Conservation (phyloP, 1,140 invertebrate species). For the Dreissena rostriformis region DNA sequence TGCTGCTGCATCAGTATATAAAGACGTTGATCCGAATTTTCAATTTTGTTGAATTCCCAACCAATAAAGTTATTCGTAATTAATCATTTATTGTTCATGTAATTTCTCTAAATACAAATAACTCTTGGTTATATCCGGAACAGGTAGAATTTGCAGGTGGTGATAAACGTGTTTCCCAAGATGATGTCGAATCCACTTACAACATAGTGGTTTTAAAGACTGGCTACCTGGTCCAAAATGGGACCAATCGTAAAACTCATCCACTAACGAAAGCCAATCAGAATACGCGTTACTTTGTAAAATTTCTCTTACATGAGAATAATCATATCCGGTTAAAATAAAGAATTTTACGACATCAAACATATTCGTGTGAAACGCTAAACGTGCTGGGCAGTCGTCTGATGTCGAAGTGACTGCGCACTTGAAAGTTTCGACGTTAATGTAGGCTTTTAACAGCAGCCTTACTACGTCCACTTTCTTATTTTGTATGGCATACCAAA, state of each 20-base stretch:
- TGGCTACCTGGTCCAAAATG: slow-evolving; percentile 56
- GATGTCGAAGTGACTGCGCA: neutral
- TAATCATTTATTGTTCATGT: slow-evolving; percentile 56
- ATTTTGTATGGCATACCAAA: slow-evolving; percentile 73
- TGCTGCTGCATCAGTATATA: no score
- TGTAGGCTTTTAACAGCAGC: slow-evolving; percentile 68
- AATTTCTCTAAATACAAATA: slow-evolving; percentile 66
- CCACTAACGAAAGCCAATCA: slow-evolving; percentile 38
- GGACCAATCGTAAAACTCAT: slow-evolving; percentile 63
- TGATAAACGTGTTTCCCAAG: slow-evolving; percentile 61
- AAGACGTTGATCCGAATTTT: no score
- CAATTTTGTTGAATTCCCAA: no score
- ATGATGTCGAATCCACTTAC: slow-evolving; percentile 70
- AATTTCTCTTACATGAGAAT: slow-evolving; percentile 60
- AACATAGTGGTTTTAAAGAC: slow-evolving; percentile 64
- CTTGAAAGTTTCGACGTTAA: slow-evolving; percentile 65
- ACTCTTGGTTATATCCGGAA: slow-evolving; percentile 63
- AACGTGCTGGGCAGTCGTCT: slow-evolving; percentile 61
- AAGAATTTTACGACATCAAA: slow-evolving; percentile 66
- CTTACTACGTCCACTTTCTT: slow-evolving; percentile 66
- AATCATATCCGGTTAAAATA: slow-evolving; percentile 70
- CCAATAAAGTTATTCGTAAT: neutral
- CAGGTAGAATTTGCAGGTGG: slow-evolving; percentile 60
- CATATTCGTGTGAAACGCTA: slow-evolving; percentile 58
- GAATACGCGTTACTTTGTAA: slow-evolving; percentile 35